Evolutionary conservation across 2,888 invertebrate species (phyloP), one percentile per base, ranked within the genome.

Genomic region (Chloroclystis v-ata): DNA sequence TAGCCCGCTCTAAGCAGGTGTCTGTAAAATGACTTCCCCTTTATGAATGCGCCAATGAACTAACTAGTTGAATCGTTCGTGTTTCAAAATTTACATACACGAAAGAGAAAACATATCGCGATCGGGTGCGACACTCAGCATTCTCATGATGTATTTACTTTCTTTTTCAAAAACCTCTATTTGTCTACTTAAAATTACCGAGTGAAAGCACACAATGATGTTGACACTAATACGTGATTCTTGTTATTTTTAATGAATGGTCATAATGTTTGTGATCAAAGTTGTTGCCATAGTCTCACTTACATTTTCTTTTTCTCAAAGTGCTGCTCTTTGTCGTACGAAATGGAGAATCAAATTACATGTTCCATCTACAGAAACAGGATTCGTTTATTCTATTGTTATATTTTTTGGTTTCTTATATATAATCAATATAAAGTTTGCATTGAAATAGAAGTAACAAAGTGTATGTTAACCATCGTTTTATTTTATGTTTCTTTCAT

Each of bases 161-260:
- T 82, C 78, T 74, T 81, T 78, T 75, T 57, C 69, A 67, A 74
- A 71, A 53, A 41, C 38, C 67, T 66, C 60, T 72, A 67, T 76
- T 75, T 75, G 67, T 74, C 65, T 75, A 69, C 71, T 65, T 65
- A 67, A 68, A 75, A 75, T 68, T 67, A 60, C 61, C 42, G 58
- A 81, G 82, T 80, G 84, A 83, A 85, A 85, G 85, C 82, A 35
- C 67, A 56, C 57, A 67, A 67, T 57, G 61, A 64, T 61, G 67
- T 70, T 65, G 63, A 61, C 61, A 61, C 45, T 60, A 59, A 60
- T 66, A 73, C 70, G 67, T 73, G 74, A 74, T 69, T 67, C 54
- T 51, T 44, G 52, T 52, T 60, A 47, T 46, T 50, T 52, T 51
- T 52, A 54, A 54, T 47, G 49, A 53, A 52, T 41, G 43, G 26